A percentile compares a stretch with the other conserved stretches of the same genome.
Evolutionary conservation across 2,797 vertebrate species (phyloP).

Genomic region (Melanotaenia nigrans): DNA sequence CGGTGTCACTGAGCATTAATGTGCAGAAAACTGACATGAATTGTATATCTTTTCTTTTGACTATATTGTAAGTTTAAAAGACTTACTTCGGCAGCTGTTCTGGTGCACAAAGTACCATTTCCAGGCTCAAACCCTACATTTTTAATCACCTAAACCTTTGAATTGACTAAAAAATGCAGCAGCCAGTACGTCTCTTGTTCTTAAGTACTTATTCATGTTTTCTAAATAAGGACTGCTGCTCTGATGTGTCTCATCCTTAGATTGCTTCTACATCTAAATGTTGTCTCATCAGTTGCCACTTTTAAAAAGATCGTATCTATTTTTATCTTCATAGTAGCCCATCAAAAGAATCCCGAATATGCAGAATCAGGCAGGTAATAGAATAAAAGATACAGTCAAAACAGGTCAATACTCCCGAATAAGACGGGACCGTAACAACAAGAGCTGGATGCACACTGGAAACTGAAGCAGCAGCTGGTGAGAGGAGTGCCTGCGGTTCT

Average conservation of each 20-base stretch:
- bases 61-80: background rate
- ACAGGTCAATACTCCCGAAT: constrained; percentile 17
- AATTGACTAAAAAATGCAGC: background rate
- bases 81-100: background rate
- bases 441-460: constrained; percentile 9
- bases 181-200: background rate
- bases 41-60: background rate
- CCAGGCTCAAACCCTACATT: background rate
- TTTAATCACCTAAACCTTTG: background rate
- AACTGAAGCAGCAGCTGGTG: constrained; percentile 23
- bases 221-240: constrained; percentile 24
- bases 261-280: background rate
- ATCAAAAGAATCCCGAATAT: constrained; percentile 17
- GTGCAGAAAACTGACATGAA: constrained; percentile 1
- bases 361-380: constrained; percentile 14
- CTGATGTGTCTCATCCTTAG: background rate
- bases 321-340: background rate
- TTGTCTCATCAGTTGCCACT: background rate
- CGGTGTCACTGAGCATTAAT: constrained; percentile 5
- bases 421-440: constrained; percentile 6
- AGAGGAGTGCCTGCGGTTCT: constrained; percentile 21
- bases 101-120: background rate
- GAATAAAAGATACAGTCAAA: constrained; percentile 16
- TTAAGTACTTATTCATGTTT: constrained; percentile 9
- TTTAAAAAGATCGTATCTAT: background rate